Evolutionary conservation across 2,113 vertebrate species (phyloP), one percentile per base, ranked within the genome.

Genomic region (Pseudorhombus dupliciocellatus): DNA sequence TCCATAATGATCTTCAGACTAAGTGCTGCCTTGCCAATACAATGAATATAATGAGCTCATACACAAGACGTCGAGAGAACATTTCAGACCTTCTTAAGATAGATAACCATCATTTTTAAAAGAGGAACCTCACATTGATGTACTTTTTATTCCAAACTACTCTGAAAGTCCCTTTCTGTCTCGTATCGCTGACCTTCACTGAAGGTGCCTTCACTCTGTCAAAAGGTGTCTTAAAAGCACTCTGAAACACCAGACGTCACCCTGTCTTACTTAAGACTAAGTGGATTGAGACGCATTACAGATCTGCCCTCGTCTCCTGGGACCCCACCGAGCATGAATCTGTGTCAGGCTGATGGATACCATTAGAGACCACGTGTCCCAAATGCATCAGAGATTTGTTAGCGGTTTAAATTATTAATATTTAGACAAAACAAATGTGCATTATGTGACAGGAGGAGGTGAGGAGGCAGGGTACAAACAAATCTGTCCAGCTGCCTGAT

Each of bases 261-360:
- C 28, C 18, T 10, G 53, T 73, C 70, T 66, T 40, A 26, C 50
- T 62, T 81, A 59, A 72, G 50, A 67, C 75, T 70, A 81, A 86
- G 72, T 84, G 79, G 80, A 81, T 59, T 83, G 75, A 84, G 72
- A 70, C 6, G 60, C 70, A 80, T 81, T 85, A 80, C 25, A 66
- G 26, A 25, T 16, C 28, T 0, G 15, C 12, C 44, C 65, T 52
- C 0, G 65, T 60, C 79, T 85, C 57, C 68, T 7, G 69, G 53
- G 72, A 75, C 31, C 44, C 52, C 26, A 66, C 4, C 4, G 18
- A 72, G 61, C 21, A 31, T 37, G 22, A 59, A 56, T 22, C 14
- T 59, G 53, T 66, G 75, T 75, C 72, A 65, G 37, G 55, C 5
- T 74, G 53, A 85, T 48, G 51, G 30, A 67, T 30, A 64, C 65